Evolutionary conservation across 1,140 invertebrate genomes (phyloP), one percentile per base, ranked within the genome.

Genomic region (Belonocnema kinseyi): DNA sequence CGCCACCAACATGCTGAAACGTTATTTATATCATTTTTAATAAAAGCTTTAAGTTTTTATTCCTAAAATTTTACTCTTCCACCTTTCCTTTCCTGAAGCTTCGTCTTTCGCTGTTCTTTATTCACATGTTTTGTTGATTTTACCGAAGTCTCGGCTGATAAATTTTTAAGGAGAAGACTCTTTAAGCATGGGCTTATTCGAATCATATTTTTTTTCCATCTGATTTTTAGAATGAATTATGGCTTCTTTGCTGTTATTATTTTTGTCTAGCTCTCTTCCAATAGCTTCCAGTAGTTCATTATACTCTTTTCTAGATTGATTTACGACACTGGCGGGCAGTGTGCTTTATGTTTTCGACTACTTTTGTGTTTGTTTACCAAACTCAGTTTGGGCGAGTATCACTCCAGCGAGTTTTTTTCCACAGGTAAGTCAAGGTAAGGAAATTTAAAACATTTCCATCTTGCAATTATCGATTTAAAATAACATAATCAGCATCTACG

Each of bases 241-340:
- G 14, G 93, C 93, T 73, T 92, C 88, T 21, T 84, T 85, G 82
- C 93, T 94, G 70, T 79, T 87, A 53, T 86, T 80, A 85, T 95
- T 95, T 86, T 94, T 93, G 78, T 96, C 94, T 73, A 96, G 90
- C 50, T 94, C 94, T 87, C 92, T 93, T n/a, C 94, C 97, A 83
- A 99, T 94, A 14, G 93, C 93, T 92, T 98, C 97, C 19, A 99
- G 90, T 51, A 99, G 92, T 88, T 97, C 95, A 92, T 99, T 98
- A 0, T 26, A 26, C 21, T 26, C 21, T 26, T 26, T 98, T 99
- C 92, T 97, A 97, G 50, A 95, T 95, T 1, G 97, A 94, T 88
- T 99, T 98, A 84, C 98, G 95, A 0, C 98, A 26, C 21, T 26
- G 21, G 3, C 21, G 21, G 21, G 21, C 98, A 78, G 98, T 96